A percentile compares a stretch with the other conserved stretches of the same genome.
phyloP scores from a whole-genome alignment of 2,113 vertebrate species.

The Brachyhypopomus gauderio region DNA sequence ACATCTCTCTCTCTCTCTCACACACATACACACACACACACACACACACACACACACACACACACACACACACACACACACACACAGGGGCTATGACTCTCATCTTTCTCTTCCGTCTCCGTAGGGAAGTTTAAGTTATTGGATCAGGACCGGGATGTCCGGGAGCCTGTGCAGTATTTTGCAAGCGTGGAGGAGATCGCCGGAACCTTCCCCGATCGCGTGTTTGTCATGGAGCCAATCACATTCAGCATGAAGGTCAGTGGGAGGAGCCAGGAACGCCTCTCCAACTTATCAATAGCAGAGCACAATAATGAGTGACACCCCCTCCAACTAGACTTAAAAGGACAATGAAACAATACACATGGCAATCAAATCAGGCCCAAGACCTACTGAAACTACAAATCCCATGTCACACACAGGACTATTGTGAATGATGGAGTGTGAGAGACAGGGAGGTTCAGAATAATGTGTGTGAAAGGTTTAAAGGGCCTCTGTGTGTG shows the following conservation, averaged over 20 bases:
- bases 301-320: too few species aligned
- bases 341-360: too few species aligned
- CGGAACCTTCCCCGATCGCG: constrained; percentile 90
- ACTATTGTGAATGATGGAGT: too few species aligned
- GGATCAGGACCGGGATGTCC: constrained; percentile 93
- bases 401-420: too few species aligned
- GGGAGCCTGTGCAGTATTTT: constrained; percentile 94
- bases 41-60: neutral
- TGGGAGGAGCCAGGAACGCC: neutral
- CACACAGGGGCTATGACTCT: neutral
- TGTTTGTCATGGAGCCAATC: constrained; percentile 98
- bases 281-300: too few species aligned
- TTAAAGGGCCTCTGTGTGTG: too few species aligned
- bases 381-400: too few species aligned
- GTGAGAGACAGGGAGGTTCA: too few species aligned
- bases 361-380: too few species aligned
- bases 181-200: constrained; percentile 97
- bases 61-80: constrained; percentile 8
- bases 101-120: constrained; percentile 6
- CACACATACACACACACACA: neutral
- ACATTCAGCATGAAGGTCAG: constrained; percentile 96
- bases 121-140: constrained; percentile 96
- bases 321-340: too few species aligned
- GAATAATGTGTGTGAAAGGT: too few species aligned
- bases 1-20: neutral